Percentiles rank a stretch among this genome's conserved stretches.
phyloP scores from a whole-genome alignment of 2,113 vertebrate genomes.

The Cranoglanis bouderius region DNA sequence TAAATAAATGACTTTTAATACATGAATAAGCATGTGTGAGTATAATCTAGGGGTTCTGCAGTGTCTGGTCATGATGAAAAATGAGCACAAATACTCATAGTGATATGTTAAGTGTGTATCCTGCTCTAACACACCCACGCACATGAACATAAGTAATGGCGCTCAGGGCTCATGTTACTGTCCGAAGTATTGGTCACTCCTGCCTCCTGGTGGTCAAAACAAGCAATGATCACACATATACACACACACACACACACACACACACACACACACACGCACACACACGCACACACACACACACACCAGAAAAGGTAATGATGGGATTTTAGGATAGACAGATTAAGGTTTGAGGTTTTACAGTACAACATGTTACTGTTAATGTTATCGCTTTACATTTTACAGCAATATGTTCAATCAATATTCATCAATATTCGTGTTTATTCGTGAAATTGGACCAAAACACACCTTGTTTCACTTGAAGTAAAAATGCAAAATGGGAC shows the following conservation, averaged over 20 bases:
- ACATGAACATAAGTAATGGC: conserved; percentile 22
- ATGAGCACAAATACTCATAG: background rate
- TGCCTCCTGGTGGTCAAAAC: conserved; percentile 60
- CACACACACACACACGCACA: background rate
- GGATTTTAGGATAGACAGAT: background rate
- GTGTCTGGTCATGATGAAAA: background rate
- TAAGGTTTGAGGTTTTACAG: too few species aligned
- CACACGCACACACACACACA: background rate
- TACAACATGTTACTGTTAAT: too few species aligned
- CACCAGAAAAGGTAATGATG: background rate
- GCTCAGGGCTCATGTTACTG: conserved; percentile 26
- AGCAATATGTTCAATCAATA: too few species aligned
- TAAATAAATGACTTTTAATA: background rate
- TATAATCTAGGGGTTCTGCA: background rate
- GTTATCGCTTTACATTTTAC: too few species aligned
- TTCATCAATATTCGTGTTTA: background rate
- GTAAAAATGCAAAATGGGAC: background rate
- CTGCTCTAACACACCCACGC: background rate
- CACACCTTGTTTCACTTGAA: background rate
- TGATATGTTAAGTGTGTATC: background rate
- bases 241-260: background rate
- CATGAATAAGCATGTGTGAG: background rate
- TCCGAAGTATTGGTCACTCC: conserved; percentile 49
- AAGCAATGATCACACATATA: background rate
- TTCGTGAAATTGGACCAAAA: too few species aligned